phyloP scores from a whole-genome alignment of 2,888 invertebrate species.

The Dasysyrphus tricinctus region DNA sequence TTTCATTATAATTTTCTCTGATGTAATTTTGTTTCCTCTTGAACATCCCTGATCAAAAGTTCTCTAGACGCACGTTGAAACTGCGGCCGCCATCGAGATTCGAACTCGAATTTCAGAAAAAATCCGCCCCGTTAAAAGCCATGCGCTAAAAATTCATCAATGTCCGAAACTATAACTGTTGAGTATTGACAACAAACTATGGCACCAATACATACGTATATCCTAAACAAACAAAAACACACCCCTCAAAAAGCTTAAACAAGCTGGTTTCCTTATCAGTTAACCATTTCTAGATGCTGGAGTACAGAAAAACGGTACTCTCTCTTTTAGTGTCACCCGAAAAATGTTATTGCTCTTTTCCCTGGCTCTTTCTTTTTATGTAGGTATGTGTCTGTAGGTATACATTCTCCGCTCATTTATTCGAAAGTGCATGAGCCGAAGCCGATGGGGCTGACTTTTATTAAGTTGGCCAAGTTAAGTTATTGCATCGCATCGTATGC shows the following conservation, averaged over 20 bases:
- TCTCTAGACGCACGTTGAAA: background rate
- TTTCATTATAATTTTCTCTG: no score
- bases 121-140: constrained; percentile 63
- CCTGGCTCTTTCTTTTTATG: background rate
- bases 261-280: constrained; percentile 65
- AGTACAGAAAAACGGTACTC: background rate
- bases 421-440: constrained; percentile 58
- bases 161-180: constrained; percentile 74
- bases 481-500: constrained; percentile 52
- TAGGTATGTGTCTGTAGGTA: no score
- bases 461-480: constrained; percentile 62
- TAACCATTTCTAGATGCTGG: constrained; percentile 32
- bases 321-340: constrained; percentile 12
- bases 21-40: background rate
- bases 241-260: constrained; percentile 69
- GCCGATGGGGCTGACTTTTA: constrained; percentile 27
- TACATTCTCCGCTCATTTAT: constrained; percentile 37
- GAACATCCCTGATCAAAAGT: constrained; percentile 43
- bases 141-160: constrained; percentile 59
- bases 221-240: constrained; percentile 75
- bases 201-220: constrained; percentile 46
- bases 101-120: constrained; percentile 51
- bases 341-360: background rate
- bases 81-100: constrained; percentile 63
- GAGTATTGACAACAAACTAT: constrained; percentile 72